Evolutionary conservation across 2,888 invertebrate species (phyloP).

Genomic region (Pelosia muscerda): DNA sequence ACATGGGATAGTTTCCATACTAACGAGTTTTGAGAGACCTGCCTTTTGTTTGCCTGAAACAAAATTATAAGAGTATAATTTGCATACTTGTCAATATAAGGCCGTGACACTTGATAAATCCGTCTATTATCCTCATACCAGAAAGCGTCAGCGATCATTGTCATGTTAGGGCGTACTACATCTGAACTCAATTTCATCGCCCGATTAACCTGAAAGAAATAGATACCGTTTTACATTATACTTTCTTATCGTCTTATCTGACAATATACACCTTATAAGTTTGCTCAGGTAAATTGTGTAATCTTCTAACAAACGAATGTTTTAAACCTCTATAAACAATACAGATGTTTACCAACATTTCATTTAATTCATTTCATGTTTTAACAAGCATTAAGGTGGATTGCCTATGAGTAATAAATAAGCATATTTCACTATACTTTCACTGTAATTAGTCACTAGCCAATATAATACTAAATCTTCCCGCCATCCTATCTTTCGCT

Average conservation of each 20-base stretch:
- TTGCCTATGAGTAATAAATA: background rate
- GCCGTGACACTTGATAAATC: constrained; percentile 76
- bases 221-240: background rate
- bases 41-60: background rate
- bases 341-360: background rate
- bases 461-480: background rate
- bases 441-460: background rate
- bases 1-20: too few species aligned
- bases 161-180: constrained; percentile 56
- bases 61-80: background rate
- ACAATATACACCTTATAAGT: background rate
- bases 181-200: constrained; percentile 66
- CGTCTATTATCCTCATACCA: constrained; percentile 87
- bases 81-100: constrained; percentile 74
- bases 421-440: background rate
- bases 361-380: background rate
- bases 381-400: background rate
- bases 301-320: background rate
- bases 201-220: constrained; percentile 72
- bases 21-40: background rate
- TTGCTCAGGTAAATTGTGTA: constrained; percentile 4
- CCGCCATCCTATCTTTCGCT: too few species aligned
- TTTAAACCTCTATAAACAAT: background rate
- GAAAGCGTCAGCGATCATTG: constrained; percentile 77
- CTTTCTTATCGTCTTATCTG: background rate